Evolutionary conservation across 2,888 invertebrate species (phyloP).

Genomic region (Chrysopilus asiliformis): DNA sequence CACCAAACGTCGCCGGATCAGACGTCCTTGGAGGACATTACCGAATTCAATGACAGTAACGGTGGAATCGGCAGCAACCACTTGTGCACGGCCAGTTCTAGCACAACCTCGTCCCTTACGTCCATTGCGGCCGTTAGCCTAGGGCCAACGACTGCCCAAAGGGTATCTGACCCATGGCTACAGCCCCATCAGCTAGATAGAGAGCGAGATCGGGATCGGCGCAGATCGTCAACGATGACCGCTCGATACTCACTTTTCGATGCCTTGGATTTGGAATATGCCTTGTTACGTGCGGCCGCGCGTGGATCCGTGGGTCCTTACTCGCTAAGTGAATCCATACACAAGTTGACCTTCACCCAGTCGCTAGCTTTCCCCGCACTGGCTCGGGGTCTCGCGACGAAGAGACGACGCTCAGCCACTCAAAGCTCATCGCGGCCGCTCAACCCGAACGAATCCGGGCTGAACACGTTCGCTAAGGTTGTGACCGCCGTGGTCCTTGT

Average conservation of each 20-base stretch:
- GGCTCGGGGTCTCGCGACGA: conserved; percentile 52
- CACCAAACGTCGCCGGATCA: conserved; percentile 33
- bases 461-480: conserved; percentile 58
- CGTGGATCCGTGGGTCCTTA: conserved; percentile 59
- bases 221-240: conserved; percentile 47
- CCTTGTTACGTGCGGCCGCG: conserved; percentile 51
- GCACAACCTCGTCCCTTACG: conserved; percentile 46
- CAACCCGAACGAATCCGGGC: conserved; percentile 48
- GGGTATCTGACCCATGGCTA: conserved; percentile 37
- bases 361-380: conserved; percentile 58
- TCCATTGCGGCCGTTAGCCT: conserved; percentile 37
- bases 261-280: conserved; percentile 57
- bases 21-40: conserved; percentile 35
- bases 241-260: conserved; percentile 55
- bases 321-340: conserved; percentile 54
- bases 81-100: conserved; percentile 39
- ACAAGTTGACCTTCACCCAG: conserved; percentile 60
- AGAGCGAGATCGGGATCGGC: conserved; percentile 34
- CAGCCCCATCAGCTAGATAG: conserved; percentile 27
- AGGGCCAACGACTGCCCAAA: conserved; percentile 26
- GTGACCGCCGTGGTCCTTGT: conserved; percentile 55
- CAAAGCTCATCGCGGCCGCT: conserved; percentile 41
- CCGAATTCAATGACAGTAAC: conserved; percentile 35
- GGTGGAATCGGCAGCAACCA: conserved; percentile 25
- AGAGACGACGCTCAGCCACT: conserved; percentile 43